Conservation (phyloP, 2,888 invertebrate genomes). For the Drosophila barbarae region DNA sequence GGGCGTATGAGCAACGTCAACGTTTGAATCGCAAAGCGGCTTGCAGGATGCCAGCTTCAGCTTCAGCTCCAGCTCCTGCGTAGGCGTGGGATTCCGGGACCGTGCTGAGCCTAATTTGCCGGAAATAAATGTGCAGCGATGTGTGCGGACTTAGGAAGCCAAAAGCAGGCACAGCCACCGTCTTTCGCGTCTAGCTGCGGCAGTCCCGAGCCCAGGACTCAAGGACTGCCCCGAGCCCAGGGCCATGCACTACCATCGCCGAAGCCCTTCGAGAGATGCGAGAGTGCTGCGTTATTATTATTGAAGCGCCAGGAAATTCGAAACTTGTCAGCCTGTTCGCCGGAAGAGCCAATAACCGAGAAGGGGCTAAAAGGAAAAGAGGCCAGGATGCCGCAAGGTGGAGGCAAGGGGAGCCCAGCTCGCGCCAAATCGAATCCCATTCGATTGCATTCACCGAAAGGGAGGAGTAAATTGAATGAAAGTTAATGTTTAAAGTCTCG, state of each 20-base stretch:
- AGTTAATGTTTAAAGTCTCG: constrained; percentile 12
- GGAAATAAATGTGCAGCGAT: constrained; percentile 73
- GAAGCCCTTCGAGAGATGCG: constrained; percentile 2
- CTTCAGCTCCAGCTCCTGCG: constrained; percentile 1
- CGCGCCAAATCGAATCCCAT: constrained; percentile 59
- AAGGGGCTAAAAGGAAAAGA: not conserved
- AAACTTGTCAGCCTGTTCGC: constrained; percentile 60
- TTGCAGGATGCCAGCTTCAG: constrained; percentile 45
- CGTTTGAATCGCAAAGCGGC: constrained; percentile 49
- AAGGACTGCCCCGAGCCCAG: not conserved
- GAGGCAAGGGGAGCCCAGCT: constrained; percentile 10
- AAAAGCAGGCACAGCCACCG: constrained; percentile 20
- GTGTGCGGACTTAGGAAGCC: constrained; percentile 62
- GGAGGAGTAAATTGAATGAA: constrained; percentile 13
- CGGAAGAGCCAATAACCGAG: constrained; percentile 24
- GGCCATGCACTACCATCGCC: constrained; percentile 13
- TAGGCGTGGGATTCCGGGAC: constrained; percentile 25
- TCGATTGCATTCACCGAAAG: constrained; percentile 24
- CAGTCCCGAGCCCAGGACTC: not conserved
- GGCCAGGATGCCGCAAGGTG: not conserved
- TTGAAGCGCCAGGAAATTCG: constrained; percentile 63
- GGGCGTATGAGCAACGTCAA: constrained; percentile 58
- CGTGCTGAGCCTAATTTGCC: constrained; percentile 66
- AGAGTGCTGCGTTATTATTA: constrained; percentile 43
- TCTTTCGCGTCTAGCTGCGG: constrained; percentile 32